phyloP scores from a whole-genome alignment of 2,888 invertebrate genomes.

The Hartigia nigra region DNA sequence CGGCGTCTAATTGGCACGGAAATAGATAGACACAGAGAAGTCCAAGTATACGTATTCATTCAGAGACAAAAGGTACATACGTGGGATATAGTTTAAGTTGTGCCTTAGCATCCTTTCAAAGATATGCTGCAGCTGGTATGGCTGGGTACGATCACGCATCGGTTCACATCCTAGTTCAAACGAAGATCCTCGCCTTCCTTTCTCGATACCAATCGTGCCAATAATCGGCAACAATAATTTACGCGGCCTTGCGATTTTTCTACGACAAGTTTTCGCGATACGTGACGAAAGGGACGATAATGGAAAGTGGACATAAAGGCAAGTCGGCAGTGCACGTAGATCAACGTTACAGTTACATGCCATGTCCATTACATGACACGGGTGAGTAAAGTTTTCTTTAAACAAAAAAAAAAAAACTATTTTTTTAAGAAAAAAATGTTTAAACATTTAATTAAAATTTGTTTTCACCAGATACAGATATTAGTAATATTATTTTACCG shows the following conservation, averaged over 20 bases:
- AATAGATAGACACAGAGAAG: slow-evolving; percentile 19
- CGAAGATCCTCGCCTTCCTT: not conserved
- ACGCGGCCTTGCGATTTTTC: slow-evolving; percentile 50
- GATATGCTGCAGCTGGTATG: not conserved
- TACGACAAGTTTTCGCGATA: slow-evolving; percentile 58
- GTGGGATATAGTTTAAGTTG: not conserved
- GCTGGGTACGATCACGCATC: not conserved
- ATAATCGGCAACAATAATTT: slow-evolving; percentile 44
- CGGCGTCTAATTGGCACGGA: slow-evolving; percentile 1
- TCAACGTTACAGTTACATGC: slow-evolving; percentile 57
- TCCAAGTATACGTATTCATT: not conserved
- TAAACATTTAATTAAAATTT: no score
- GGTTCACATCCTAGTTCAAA: not conserved
- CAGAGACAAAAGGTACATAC: not conserved
- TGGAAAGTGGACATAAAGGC: slow-evolving; percentile 35
- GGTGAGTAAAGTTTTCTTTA: slow-evolving; percentile 40
- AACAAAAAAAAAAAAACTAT: not conserved
- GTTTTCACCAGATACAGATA: not conserved
- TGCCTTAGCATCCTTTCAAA: not conserved
- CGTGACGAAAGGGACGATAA: slow-evolving; percentile 56
- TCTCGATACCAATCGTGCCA: not conserved
- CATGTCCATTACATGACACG: slow-evolving; percentile 57
- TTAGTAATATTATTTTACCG: not conserved
- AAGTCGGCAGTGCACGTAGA: slow-evolving; percentile 50
- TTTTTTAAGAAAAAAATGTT: no score